Conservation (phyloP, 2,888 invertebrate genomes). For the Lasioglossum morio region DNA sequence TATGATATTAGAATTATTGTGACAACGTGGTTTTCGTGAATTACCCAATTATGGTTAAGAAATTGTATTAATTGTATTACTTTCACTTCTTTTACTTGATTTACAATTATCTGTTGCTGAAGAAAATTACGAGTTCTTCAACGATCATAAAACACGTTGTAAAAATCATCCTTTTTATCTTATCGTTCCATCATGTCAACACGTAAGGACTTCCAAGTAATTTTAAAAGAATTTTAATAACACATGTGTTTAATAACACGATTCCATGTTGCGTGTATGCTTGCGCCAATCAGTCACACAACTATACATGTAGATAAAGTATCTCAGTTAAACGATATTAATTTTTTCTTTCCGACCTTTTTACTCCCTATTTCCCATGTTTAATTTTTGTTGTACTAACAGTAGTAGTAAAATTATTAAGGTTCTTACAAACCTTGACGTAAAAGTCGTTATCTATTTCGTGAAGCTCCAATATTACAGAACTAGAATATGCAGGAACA, state of each 20-base stretch:
- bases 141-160: not conserved
- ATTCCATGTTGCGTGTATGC: not conserved
- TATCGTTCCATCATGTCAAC: not conserved
- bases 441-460: constrained; percentile 78
- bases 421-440: constrained; percentile 83
- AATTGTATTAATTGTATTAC: too few relatives aligned
- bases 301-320: not conserved
- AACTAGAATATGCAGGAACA: constrained; percentile 87
- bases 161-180: not conserved
- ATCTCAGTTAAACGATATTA: not conserved
- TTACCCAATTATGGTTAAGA: too few relatives aligned
- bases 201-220: not conserved
- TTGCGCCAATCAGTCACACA: not conserved
- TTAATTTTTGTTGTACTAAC: not conserved
- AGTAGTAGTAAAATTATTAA: not conserved
- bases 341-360: not conserved
- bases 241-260: not conserved
- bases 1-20: too few relatives aligned
- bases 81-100: not conserved
- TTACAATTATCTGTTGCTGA: not conserved
- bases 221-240: not conserved
- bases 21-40: too few relatives aligned
- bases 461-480: constrained; percentile 86
- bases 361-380: not conserved
- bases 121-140: not conserved